Conservation (phyloP, 1,140 invertebrate species). For the Stratiolaelaps scimitus region DNA sequence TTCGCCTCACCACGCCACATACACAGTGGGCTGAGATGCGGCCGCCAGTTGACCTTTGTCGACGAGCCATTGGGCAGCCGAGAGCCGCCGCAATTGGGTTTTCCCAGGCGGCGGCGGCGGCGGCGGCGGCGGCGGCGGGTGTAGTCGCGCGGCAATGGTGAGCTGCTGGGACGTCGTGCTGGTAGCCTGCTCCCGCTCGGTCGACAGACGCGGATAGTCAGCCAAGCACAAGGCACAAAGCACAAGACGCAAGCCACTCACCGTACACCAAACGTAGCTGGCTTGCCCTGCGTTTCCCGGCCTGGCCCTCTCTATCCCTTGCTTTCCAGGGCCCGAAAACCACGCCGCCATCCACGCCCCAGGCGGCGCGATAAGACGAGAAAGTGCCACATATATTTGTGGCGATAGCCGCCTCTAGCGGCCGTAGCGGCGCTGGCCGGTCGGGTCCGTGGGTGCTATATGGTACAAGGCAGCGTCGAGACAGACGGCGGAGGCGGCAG, state of each 20-base stretch:
- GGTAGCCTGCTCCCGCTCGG: background rate
- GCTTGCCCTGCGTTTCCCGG: no score
- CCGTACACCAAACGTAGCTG: background rate
- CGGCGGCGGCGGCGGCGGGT: no score
- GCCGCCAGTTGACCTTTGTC: slow-evolving; percentile 7
- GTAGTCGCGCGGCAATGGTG: slow-evolving; percentile 11
- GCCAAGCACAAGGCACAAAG: background rate
- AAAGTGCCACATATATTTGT: slow-evolving; percentile 29
- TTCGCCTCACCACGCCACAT: no score
- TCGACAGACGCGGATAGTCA: background rate
- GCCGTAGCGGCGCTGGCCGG: no score
- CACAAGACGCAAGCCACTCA: background rate
- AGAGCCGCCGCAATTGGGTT: background rate
- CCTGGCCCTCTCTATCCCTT: no score
- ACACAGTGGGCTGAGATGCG: no score
- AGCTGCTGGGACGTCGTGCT: background rate
- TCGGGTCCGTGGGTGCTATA: no score
- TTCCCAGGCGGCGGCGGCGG: background rate
- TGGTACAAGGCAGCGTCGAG: no score
- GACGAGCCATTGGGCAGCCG: slow-evolving; percentile 23
- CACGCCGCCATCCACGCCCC: background rate
- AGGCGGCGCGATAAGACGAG: slow-evolving; percentile 22
- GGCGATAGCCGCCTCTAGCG: slow-evolving; percentile 10
- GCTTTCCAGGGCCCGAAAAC: no score
- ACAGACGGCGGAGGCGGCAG: no score